Conservation (phyloP, 2,888 invertebrate species). For the Cremastinae sp. region DNA sequence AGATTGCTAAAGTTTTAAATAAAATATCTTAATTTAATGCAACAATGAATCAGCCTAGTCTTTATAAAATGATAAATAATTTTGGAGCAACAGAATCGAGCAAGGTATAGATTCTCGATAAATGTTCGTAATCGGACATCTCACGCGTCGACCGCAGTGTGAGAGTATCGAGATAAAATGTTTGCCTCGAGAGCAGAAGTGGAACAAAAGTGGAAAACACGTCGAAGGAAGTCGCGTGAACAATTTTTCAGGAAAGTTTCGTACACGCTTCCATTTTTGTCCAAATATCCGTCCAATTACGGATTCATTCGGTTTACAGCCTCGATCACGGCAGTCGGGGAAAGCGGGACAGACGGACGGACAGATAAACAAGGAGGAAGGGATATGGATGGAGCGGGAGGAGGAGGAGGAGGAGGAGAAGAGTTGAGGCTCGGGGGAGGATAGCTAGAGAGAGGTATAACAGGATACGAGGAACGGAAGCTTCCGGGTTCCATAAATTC, state of each 20-base stretch:
- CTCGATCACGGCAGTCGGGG: slow-evolving; percentile 24
- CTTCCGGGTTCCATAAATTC: slow-evolving; percentile 45
- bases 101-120: too few species aligned
- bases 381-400: slow-evolving; percentile 6
- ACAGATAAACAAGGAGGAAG: background rate
- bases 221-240: background rate
- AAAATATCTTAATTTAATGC: too few species aligned
- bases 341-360: slow-evolving; percentile 22
- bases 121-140: too few species aligned
- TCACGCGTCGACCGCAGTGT: too few species aligned
- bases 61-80: too few species aligned
- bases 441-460: slow-evolving; percentile 9
- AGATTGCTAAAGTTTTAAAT: too few species aligned
- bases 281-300: slow-evolving; percentile 36
- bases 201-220: too few species aligned
- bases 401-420: slow-evolving; percentile 2
- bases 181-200: too few species aligned
- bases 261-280: slow-evolving; percentile 28
- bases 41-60: too few species aligned
- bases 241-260: background rate
- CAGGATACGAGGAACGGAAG: slow-evolving; percentile 32
- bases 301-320: slow-evolving; percentile 30
- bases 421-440: too few species aligned
- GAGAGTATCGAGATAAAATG: too few species aligned
- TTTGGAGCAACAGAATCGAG: too few species aligned